Evolutionary conservation across 2,113 vertebrate species (phyloP).

Genomic region (Bostrychus sinensis): DNA sequence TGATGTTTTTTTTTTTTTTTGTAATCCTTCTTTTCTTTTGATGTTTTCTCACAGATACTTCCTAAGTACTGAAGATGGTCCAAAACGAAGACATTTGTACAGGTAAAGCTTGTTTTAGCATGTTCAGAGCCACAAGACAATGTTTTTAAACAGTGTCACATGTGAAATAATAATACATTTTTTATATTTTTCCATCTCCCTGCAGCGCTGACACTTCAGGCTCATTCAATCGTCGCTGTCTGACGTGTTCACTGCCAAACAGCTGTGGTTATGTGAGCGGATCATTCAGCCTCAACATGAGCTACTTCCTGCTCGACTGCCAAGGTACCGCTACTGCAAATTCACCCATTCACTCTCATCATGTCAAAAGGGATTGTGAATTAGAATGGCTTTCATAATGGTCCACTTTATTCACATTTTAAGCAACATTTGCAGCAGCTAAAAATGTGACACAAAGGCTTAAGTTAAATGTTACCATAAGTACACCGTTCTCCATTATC

Average conservation of each 20-base stretch:
- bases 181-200: background rate
- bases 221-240: conserved; percentile 90
- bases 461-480: no score
- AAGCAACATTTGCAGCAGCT: no score
- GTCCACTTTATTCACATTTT: no score
- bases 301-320: conserved; percentile 89
- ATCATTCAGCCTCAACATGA: conserved; percentile 86
- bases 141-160: background rate
- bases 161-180: background rate
- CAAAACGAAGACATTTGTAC: conserved; percentile 90
- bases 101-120: conserved; percentile 76
- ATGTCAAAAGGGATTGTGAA: no score
- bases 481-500: no score
- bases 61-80: conserved; percentile 92
- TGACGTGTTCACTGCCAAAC: conserved; percentile 88
- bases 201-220: conserved; percentile 89
- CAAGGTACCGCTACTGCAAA: conserved; percentile 81
- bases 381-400: no score
- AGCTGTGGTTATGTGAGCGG: conserved; percentile 89
- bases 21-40: no score
- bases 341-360: no score
- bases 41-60: conserved; percentile 85
- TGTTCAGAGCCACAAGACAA: rapidly evolving
- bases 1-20: background rate
- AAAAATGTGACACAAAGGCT: no score